Percentiles rank a stretch among this genome's conserved stretches.
phyloP scores from a whole-genome alignment of 2,113 vertebrate species.

The Accipiter virgatus region DNA sequence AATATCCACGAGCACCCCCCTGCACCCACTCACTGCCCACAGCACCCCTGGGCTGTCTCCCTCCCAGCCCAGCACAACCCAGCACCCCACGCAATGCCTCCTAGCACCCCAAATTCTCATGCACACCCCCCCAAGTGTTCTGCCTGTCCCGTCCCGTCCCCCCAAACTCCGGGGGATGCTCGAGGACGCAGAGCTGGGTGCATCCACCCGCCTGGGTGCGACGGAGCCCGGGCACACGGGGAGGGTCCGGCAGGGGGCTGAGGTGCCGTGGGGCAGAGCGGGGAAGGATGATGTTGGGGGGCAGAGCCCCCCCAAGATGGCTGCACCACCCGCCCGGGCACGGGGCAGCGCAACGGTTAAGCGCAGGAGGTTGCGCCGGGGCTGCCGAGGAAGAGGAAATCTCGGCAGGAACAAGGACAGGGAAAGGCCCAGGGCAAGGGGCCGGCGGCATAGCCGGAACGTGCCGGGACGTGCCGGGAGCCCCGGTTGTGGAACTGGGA shows the following conservation, averaged over 20 bases:
- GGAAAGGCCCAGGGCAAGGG: neutral
- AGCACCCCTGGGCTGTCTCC: too few species aligned
- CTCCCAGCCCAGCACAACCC: too few species aligned
- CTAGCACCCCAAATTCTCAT: too few species aligned
- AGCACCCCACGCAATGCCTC: too few species aligned
- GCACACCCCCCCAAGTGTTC: too few species aligned
- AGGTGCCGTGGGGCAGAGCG: neutral
- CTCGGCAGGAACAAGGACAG: neutral
- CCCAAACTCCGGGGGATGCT: neutral
- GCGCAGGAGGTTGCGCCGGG: neutral
- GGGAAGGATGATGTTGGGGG: neutral
- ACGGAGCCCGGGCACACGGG: neutral
- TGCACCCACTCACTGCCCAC: too few species aligned
- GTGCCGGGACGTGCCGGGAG: neutral
- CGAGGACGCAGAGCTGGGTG: neutral
- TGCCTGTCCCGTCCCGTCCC: too few species aligned
- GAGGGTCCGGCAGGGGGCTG: fast-evolving
- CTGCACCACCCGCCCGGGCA: neutral
- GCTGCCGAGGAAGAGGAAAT: constrained; percentile 24
- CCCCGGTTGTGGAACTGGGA: neutral
- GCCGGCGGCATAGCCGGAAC: neutral
- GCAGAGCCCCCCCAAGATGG: neutral
- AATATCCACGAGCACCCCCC: too few species aligned
- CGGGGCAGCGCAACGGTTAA: neutral
- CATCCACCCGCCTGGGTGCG: fast-evolving